Evolutionary conservation across 2,797 vertebrate genomes (phyloP).

Genomic region (Sandelia bainsii): DNA sequence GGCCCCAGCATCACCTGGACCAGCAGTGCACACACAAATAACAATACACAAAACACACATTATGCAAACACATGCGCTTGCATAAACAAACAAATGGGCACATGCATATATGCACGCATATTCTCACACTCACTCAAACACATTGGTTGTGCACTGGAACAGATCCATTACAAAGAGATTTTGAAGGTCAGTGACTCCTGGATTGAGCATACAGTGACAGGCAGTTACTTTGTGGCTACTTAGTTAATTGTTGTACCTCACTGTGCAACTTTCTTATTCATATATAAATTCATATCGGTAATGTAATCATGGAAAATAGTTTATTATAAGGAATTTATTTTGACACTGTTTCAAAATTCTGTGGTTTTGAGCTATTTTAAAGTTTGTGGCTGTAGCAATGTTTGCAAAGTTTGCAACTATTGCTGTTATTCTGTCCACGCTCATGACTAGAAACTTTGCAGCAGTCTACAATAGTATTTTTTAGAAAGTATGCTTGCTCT

Average conservation of each 20-base stretch:
- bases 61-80: slow-evolving; percentile 69
- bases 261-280: background rate
- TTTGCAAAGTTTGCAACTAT: background rate
- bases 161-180: slow-evolving; percentile 47
- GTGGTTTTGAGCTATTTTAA: background rate
- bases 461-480: slow-evolving; percentile 5
- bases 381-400: background rate
- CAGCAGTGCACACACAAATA: slow-evolving; percentile 59
- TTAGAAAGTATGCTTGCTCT: slow-evolving; percentile 1
- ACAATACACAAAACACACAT: slow-evolving; percentile 66
- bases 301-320: background rate
- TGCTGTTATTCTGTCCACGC: slow-evolving; percentile 1
- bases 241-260: background rate
- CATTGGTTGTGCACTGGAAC: slow-evolving; percentile 24
- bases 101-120: slow-evolving; percentile 47
- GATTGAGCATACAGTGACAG: slow-evolving; percentile 18
- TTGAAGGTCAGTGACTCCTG: slow-evolving; percentile 34
- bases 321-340: background rate
- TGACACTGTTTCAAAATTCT: background rate
- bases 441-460: background rate
- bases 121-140: slow-evolving; percentile 44
- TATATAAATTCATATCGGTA: background rate
- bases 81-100: slow-evolving; percentile 62
- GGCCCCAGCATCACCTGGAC: slow-evolving; percentile 75
- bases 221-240: slow-evolving; percentile 24